These are phyloP conservation scores for Clostera curtula DNA, from an alignment of 2,888 invertebrate species.

Conservation along the genomic window DNA sequence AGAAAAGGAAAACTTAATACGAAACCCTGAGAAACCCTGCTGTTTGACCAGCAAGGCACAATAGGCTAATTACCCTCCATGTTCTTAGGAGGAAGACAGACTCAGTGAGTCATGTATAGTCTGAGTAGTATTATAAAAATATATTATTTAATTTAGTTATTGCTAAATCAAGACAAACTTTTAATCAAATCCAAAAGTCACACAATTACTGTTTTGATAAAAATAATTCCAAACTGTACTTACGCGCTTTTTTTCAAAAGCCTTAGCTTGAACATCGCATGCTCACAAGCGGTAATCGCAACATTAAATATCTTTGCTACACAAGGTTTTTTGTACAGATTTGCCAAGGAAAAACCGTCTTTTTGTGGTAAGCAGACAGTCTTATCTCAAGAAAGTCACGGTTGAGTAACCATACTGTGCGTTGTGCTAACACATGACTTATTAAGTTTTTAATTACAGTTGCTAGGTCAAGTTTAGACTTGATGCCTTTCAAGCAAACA, in stretches of 20 bases:
- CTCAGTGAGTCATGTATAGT: too few relatives aligned
- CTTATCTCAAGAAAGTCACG: conserved; percentile 2
- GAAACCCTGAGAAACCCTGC: too few relatives aligned
- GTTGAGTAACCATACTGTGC: conserved; percentile 21
- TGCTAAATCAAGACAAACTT: too few relatives aligned
- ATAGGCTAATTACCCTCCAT: too few relatives aligned
- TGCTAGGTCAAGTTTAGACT: conserved; percentile 46
- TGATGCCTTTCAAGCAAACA: conserved; percentile 27
- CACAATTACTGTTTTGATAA: too few relatives aligned
- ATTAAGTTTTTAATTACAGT: conserved; percentile 19
- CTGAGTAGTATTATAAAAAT: too few relatives aligned
- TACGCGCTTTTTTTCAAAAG: conserved; percentile 16
- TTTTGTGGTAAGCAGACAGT: neutral
- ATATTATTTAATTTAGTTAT: too few relatives aligned
- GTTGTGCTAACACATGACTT: conserved; percentile 18
- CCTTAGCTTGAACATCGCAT: conserved; percentile 38
- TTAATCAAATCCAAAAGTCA: too few relatives aligned
- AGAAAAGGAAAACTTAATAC: too few relatives aligned
- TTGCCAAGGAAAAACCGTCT: conserved; percentile 9
- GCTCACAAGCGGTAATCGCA: conserved; percentile 25
- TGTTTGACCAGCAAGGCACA: too few relatives aligned
- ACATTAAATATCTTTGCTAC: conserved; percentile 6
- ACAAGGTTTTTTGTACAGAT: conserved; percentile 11
- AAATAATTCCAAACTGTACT: too few relatives aligned
- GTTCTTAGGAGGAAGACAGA: too few relatives aligned